phyloP scores from a whole-genome alignment of 2,888 invertebrate genomes.

The Rhabditophanes sp. region DNA sequence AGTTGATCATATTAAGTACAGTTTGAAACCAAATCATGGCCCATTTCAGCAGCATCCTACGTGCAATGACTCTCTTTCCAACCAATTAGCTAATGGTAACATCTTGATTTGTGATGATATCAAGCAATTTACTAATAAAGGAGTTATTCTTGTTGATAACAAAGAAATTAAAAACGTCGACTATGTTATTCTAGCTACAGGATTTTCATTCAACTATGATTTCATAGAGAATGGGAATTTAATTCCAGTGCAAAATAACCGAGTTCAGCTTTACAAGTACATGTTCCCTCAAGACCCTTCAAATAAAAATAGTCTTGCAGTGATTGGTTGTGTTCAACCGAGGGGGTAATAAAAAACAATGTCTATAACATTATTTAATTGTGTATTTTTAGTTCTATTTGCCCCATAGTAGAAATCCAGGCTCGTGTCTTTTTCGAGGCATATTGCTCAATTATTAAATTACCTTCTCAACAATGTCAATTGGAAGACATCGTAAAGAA shows the following conservation, averaged over 20 bases:
- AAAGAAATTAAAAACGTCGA: slow-evolving; percentile 16
- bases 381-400: no score
- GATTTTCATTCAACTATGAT: slow-evolving; percentile 45
- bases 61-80: slow-evolving; percentile 47
- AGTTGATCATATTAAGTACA: no score
- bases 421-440: slow-evolving; percentile 3
- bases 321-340: slow-evolving; percentile 47
- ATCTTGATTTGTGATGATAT: slow-evolving; percentile 8
- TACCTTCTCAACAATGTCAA: neutral
- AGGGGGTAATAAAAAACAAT: no score
- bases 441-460: neutral
- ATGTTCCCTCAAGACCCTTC: slow-evolving; percentile 42
- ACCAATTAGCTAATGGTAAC: slow-evolving; percentile 9
- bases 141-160: slow-evolving; percentile 19
- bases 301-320: slow-evolving; percentile 44
- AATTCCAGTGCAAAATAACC: slow-evolving; percentile 9
- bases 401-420: neutral
- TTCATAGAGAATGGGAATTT: slow-evolving; percentile 34
- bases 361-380: no score
- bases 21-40: no score
- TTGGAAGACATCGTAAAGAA: neutral
- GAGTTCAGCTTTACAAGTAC: slow-evolving; percentile 44
- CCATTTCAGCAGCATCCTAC: no score
- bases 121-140: slow-evolving; percentile 16
- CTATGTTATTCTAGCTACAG: slow-evolving; percentile 44